Base-by-base conservation (phyloP, 2,113 vertebrate species). In the Cyanistes caeruleus region DNA sequence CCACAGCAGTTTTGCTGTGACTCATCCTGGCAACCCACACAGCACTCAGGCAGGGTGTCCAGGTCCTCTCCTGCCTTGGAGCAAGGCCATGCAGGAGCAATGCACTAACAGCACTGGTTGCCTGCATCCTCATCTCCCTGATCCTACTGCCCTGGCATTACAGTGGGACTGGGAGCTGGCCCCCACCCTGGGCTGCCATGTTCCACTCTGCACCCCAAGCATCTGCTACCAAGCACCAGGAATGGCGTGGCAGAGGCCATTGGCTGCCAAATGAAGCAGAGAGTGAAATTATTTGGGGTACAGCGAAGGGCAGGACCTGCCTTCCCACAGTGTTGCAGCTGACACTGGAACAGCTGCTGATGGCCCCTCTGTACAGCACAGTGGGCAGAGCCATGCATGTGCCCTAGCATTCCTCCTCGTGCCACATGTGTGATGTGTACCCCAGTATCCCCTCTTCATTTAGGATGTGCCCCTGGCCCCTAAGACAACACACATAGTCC, bases 21-120 rank as follows among this genome's bases (percentile, higher is more conserved):
- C 60, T 96, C 95, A 95, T 84, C 46, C 73, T 37, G 46, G 15
- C 82, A 93, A 31, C 87, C 82, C 62, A 94, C 85, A 5, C 76
- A 90, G 88, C 59, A 51, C 46, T 64, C 10, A 9, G 56, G 46
- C 55, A 70, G 33, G 24, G 52, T 56, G 86, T 77, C 76, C 33
- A 3, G 55, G 88, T 90, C 83, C 41, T 65, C 67, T 93, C 60
- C 73, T 85, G 60, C 59, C 59, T 87, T 9, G 0, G 15, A 59
- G 56, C 8, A 21, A 77, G 89, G 44, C 21, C 86, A 69, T 24
- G 25, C 2, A 0, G 13, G 65, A 90, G 25, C 53, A 68, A 37
- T 1, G 0, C 15, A 31, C 28, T 19, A 33, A 44, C 39, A 23
- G 20, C 24, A 3, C 44, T 37, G 43, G 15, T 12, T 77, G 21